Base-by-base conservation (phyloP, 2,888 invertebrate species). In the Mesorhabditis sp. region DNA sequence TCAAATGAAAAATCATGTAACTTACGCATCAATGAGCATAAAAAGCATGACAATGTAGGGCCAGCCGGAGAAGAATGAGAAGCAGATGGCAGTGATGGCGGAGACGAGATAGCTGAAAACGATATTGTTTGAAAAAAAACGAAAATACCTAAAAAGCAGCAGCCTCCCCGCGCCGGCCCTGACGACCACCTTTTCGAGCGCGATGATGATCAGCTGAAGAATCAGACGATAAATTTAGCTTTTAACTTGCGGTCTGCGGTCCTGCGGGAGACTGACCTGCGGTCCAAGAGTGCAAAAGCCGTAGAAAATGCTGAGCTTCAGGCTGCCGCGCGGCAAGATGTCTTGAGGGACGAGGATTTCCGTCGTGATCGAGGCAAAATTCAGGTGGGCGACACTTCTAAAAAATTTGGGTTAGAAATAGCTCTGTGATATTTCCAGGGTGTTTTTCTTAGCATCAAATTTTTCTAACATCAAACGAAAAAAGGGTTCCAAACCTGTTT, bases 301-400 rank as follows among this genome's bases (percentile, higher is more conserved):
- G 67, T 84, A 85, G 75, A 85, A 85, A 4, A 78, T 41, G 42
- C 80, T 78, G 6, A 84, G 72, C 64, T 74, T 71, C 66, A 74
- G 4, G 4, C 83, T 83, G 13, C 85, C 85, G 61, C 77, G 80
- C 4, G 83, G 75, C 43, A 85, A 68, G 62, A 82, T 73, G 4
- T 67, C 67, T 67, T 82, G 80, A 0, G 85, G 80, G 50, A 85
- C 78, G n/a, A 85, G 73, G 13, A 83, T 65, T 66, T 85, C 85
- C 4, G 83, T 83, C 15, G 82, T 77, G 43, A 86, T 85, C n/a
- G 85, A 81, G 3, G 85, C 85, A 62, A 85, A 85, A 72, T 85
- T 85, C 72, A 85, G 67, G 63, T 84, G 84, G 5, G 80, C 77
- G 6, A 81, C 77, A 43, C 81, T 79, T 63, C 79, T 77, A 62